phyloP scores from a whole-genome alignment of 2,888 invertebrate species.

The Andricus quercusramuli region DNA sequence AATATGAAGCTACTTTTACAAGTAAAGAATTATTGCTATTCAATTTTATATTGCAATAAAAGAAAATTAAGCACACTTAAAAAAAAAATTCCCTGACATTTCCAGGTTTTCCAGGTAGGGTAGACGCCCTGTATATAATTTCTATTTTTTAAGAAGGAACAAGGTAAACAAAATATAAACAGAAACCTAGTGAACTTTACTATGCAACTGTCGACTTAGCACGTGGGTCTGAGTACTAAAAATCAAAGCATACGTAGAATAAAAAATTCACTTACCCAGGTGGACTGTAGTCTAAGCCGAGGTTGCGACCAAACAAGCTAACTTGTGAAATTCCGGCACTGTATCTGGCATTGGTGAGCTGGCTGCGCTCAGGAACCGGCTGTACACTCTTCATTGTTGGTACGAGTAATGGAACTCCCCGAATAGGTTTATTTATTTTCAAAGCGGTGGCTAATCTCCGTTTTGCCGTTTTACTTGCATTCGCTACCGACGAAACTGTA shows the following conservation, averaged over 20 bases:
- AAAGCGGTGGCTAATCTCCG: conserved; percentile 80
- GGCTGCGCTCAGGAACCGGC: conserved; percentile 50
- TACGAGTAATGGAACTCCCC: conserved; percentile 51
- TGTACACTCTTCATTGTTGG: conserved; percentile 61
- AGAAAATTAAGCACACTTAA: no score
- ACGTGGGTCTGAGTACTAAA: background rate
- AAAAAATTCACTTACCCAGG: conserved; percentile 68
- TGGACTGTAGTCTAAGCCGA: conserved; percentile 83
- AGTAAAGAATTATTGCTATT: no score
- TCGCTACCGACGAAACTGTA: conserved; percentile 65
- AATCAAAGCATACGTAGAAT: background rate
- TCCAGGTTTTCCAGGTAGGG: no score
- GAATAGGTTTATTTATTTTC: conserved; percentile 74
- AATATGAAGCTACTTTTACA: no score
- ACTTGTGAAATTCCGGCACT: conserved; percentile 81
- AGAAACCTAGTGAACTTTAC: background rate
- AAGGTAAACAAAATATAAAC: background rate
- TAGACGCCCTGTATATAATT: background rate
- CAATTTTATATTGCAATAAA: no score
- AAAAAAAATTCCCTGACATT: no score
- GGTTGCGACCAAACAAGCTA: conserved; percentile 84
- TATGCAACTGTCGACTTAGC: background rate
- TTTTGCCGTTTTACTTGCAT: conserved; percentile 76
- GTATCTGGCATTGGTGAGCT: conserved; percentile 63
- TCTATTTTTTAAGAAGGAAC: background rate